Percentiles rank a stretch among this genome's conserved stretches.
phyloP scores from a whole-genome alignment of 2,113 vertebrate genomes.

The Corythornis vintsioides region DNA sequence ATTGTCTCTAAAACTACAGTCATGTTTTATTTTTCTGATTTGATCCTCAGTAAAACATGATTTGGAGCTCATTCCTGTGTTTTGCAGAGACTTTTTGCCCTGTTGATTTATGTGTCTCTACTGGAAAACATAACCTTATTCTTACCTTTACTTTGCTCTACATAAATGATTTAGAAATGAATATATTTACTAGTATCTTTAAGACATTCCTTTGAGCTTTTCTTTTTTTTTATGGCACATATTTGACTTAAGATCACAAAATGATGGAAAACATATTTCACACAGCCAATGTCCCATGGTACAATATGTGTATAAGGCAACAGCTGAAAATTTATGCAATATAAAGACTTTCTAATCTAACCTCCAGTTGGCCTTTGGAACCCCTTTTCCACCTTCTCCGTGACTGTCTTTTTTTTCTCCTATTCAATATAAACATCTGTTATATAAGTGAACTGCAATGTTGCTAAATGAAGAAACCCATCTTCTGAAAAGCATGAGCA shows the following conservation, averaged over 20 bases:
- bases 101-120: slow-evolving; percentile 50
- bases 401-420: background rate
- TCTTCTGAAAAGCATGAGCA: background rate
- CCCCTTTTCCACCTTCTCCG: background rate
- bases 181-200: slow-evolving; percentile 44
- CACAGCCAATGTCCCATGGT: background rate
- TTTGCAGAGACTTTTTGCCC: background rate
- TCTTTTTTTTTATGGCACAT: background rate
- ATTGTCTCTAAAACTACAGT: slow-evolving; percentile 49
- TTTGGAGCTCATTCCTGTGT: background rate
- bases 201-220: slow-evolving; percentile 29
- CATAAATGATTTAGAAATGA: slow-evolving; percentile 45
- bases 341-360: background rate
- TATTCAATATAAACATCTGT: background rate
- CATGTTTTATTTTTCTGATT: slow-evolving; percentile 17
- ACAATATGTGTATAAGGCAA: background rate
- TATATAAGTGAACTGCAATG: background rate
- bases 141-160: slow-evolving; percentile 23
- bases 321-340: background rate
- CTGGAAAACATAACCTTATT: slow-evolving; percentile 25
- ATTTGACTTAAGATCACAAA: slow-evolving; percentile 31
- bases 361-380: background rate
- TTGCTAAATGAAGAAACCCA: background rate
- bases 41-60: background rate
- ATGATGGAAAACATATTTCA: background rate